Base-by-base conservation (phyloP, 2,113 vertebrate genomes). In the human (Homo sapiens) region DNA sequence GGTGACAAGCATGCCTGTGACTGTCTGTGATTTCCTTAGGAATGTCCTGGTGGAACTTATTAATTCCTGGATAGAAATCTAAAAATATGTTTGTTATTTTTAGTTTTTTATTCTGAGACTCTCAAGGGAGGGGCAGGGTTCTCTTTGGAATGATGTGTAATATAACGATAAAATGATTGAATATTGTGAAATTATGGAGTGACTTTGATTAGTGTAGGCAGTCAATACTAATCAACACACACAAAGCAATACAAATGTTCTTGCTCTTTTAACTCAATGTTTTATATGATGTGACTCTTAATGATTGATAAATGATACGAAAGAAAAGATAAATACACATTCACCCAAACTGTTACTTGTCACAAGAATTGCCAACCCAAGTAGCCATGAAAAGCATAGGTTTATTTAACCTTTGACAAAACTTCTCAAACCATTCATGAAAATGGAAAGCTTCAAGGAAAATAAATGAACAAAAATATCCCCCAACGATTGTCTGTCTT, bases 391-490 rank as follows among this genome's bases (percentile, higher is more conserved):
- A 96, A 86, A 92, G 73, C 79, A 38, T 89, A 87, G 78, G 84
- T 88, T 96, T 97, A 98, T 93, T 98, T 92, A 72, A 94, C 61
- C 95, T 97, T 98, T 96, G 80, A 38, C 81, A 96, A 97, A 96
- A 30, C 83, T 88, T 97, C 64, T 96, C 40, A 23, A 98, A 94
- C 98, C 96, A 96, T 45, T 89, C 57, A 93, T 96, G 82, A 95
- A 98, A 97, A 88, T 97, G 88, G 93, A 98, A 97, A 97, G 96
- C 14, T 81, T 94, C 35, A 13, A 59, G 35, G 13, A 68, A 96
- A 94, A 38, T 78, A 78, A 81, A 12, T 64, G 35, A 25, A 32
- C 16, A 55, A 72, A 64, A 84, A 20, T 80, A 20, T 22, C 4
- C n/a, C 76, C 43, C 23, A 59, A 25, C 79, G 50, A 88, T 50